phyloP scores from a whole-genome alignment of 2,113 vertebrate species.

The Rana temporaria region DNA sequence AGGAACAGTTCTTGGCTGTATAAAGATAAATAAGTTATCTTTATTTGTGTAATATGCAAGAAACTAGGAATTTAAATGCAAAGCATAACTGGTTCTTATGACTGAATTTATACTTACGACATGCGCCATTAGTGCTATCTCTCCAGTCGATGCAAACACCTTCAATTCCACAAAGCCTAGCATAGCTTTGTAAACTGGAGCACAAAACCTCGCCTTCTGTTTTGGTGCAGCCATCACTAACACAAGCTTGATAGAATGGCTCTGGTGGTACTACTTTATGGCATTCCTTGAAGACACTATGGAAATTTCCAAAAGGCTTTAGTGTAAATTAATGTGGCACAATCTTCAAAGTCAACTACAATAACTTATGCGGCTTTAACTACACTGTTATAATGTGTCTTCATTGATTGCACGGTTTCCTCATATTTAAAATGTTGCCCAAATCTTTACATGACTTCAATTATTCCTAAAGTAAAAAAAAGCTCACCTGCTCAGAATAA shows the following conservation, averaged over 20 bases:
- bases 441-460: no score
- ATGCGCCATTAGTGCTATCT: conserved; percentile 69
- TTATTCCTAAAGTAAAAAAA: background rate
- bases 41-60: background rate
- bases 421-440: no score
- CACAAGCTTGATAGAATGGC: conserved; percentile 66
- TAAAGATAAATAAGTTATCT: background rate
- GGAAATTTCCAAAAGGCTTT: background rate
- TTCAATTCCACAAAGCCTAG: conserved; percentile 66
- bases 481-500: conserved; percentile 72
- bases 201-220: conserved; percentile 58
- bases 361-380: background rate
- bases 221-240: conserved; percentile 66
- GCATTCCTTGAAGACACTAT: conserved; percentile 75
- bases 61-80: background rate
- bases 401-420: background rate
- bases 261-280: conserved; percentile 64
- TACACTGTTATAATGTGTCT: background rate
- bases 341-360: background rate
- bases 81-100: background rate
- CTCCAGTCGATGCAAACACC: conserved; percentile 78
- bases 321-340: background rate
- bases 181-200: conserved; percentile 74
- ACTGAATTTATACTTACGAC: conserved; percentile 67
- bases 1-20: conserved; percentile 68